A percentile compares a stretch with the other conserved stretches of the same genome.
phyloP scores from a whole-genome alignment of 2,797 vertebrate genomes.

The Alosa sapidissima region DNA sequence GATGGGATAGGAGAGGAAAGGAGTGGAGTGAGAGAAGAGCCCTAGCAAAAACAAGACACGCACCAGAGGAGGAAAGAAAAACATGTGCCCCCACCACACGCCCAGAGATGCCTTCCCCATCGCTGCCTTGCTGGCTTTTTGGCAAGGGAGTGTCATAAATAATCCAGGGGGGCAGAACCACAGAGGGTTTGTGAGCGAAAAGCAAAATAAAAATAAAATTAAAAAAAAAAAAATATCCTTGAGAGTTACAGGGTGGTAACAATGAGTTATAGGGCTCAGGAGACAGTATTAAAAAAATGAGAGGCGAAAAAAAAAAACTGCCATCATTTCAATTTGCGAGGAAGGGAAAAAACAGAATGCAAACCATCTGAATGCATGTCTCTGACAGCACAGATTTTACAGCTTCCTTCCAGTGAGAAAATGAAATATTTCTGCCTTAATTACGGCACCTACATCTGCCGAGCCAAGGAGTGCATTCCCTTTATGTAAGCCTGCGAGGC shows the following conservation, averaged over 20 bases:
- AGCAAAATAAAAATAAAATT: not conserved
- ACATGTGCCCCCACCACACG: not conserved
- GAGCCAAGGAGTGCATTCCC: slow-evolving; percentile 48
- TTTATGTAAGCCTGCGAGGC: slow-evolving; percentile 38
- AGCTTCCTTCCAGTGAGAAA: slow-evolving; percentile 57
- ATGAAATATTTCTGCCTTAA: slow-evolving; percentile 59
- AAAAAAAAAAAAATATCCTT: not conserved
- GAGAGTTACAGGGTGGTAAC: slow-evolving; percentile 10
- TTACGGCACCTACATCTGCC: slow-evolving; percentile 67
- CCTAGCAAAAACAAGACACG: not conserved
- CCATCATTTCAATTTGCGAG: not conserved
- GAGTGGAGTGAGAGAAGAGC: not conserved
- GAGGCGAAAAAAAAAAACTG: not conserved
- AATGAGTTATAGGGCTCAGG: not conserved
- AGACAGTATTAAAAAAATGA: not conserved
- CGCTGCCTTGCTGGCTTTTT: not conserved
- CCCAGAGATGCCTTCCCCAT: not conserved
- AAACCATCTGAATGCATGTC: slow-evolving; percentile 30
- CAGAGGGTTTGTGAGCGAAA: not conserved
- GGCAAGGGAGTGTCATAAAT: not conserved
- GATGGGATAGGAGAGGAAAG: not conserved
- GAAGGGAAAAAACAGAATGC: not conserved
- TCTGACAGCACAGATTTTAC: slow-evolving; percentile 47
- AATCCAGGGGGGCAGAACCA: not conserved
- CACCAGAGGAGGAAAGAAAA: slow-evolving; percentile 12